phyloP scores from a whole-genome alignment of 2,113 vertebrate genomes.

The Neogale vison region DNA sequence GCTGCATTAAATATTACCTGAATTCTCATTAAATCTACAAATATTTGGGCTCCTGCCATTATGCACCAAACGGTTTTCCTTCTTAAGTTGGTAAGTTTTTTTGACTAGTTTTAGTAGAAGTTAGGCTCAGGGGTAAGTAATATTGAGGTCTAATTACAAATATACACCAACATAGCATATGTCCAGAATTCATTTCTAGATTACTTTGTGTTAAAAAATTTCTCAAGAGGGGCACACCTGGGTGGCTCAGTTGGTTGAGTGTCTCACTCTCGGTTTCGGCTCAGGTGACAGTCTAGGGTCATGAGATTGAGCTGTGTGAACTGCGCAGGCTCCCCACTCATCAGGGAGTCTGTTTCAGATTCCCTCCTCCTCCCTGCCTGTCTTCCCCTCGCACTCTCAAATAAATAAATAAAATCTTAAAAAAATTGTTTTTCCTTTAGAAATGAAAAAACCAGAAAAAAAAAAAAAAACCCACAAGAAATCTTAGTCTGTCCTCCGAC shows the following conservation, averaged over 20 bases:
- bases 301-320: neutral
- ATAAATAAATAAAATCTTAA: neutral
- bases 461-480: neutral
- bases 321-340: neutral
- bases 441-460: neutral
- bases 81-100: neutral
- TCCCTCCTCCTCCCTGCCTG: neutral
- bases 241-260: neutral
- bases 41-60: neutral
- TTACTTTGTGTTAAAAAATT: neutral
- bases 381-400: neutral
- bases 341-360: neutral
- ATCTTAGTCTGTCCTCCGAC: neutral
- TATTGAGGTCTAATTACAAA: neutral
- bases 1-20: too few species aligned
- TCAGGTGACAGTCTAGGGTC: neutral
- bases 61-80: neutral
- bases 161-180: neutral
- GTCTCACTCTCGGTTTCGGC: neutral
- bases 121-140: neutral
- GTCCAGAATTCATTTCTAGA: neutral
- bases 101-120: neutral
- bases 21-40: neutral
- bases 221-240: neutral
- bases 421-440: neutral